Base-by-base conservation (phyloP, 2,888 invertebrate species). In the Trichopoda pennipes region DNA sequence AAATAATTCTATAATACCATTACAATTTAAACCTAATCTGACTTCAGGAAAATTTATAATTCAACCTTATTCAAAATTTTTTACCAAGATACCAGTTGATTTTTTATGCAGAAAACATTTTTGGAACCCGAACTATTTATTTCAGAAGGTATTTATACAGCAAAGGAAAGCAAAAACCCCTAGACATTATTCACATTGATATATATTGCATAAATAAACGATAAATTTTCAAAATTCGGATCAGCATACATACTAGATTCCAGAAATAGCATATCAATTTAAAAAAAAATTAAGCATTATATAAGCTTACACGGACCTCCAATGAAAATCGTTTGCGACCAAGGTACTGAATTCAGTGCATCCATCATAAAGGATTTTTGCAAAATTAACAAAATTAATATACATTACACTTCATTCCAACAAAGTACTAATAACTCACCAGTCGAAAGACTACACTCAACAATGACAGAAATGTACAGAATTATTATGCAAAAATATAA, bases 341-440 rank as follows among this genome's bases (percentile, higher is more conserved):
- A 82, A 77, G 74, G 82, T 0, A 28, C 76, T 2, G 76, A 80
- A 38, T 80, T 80, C 21, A 60, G 38, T 38, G 64, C 69, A 3
- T 60, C 51, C 35, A 82, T 83, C 2, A 55, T 80, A 23, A 81
- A 80, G 19, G 81, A 83, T 28, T 38, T 38, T 38, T 38, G 38
- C 7, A 12, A 32, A 23, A 73, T 66, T n/a, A 47, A 74, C 19
- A n/a, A 73, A 8, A 83, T 80, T 23, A 12, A 51, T n/a, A 47
- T 81, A 3, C 83, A 85, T 55, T 69, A 51, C n/a, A 83, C 80
- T 0, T 85, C 84, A 16, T 84, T 81, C 32, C 80, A 84, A 55
- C 81, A 85, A 63, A 77, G 49, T 3, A 73, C 61, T 28, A 69
- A 83, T 28, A 84, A 83, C 32, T 51, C 75, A 16, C 78, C 70